These are phyloP conservation scores for Hesperophylax magnus DNA, from an alignment of 1,140 invertebrate genomes.

Conservation along the genomic window DNA sequence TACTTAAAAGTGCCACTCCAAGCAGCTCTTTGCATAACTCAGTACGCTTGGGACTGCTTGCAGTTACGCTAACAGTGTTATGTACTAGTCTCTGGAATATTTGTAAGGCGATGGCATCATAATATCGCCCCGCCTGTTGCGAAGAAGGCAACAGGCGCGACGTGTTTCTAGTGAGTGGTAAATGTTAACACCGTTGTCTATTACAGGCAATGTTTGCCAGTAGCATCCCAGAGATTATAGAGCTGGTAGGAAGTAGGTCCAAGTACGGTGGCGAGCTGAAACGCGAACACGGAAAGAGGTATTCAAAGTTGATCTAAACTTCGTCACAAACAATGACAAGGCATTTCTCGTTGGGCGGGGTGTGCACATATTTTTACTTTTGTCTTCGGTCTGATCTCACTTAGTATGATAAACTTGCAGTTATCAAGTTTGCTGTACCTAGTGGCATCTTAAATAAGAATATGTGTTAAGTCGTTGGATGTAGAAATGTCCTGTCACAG, in stretches of 20 bases:
- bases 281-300: slow-evolving; percentile 98
- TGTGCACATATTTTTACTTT: slow-evolving; percentile 9
- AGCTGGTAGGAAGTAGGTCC: slow-evolving; percentile 97
- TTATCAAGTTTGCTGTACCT: background rate
- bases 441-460: slow-evolving; percentile 3
- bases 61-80: slow-evolving; percentile 11
- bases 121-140: background rate
- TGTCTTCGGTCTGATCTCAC: background rate
- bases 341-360: slow-evolving; percentile 83
- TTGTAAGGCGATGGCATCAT: slow-evolving; percentile 31
- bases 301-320: slow-evolving; percentile 70
- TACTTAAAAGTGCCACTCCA: too few relatives aligned
- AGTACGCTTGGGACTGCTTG: too few relatives aligned
- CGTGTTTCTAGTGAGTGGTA: slow-evolving; percentile 30
- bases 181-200: slow-evolving; percentile 70
- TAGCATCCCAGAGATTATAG: slow-evolving; percentile 99
- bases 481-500: background rate
- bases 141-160: slow-evolving; percentile 17
- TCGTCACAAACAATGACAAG: slow-evolving; percentile 58
- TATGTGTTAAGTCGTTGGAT: background rate
- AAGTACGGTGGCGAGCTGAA: slow-evolving; percentile 98
- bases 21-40: too few relatives aligned
- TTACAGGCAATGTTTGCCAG: slow-evolving; percentile 97
- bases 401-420: background rate
- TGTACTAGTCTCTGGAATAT: slow-evolving; percentile 5